These are phyloP conservation scores for Nycticorax nycticorax DNA, from an alignment of 2,113 vertebrate genomes.

Conservation along the genomic window DNA sequence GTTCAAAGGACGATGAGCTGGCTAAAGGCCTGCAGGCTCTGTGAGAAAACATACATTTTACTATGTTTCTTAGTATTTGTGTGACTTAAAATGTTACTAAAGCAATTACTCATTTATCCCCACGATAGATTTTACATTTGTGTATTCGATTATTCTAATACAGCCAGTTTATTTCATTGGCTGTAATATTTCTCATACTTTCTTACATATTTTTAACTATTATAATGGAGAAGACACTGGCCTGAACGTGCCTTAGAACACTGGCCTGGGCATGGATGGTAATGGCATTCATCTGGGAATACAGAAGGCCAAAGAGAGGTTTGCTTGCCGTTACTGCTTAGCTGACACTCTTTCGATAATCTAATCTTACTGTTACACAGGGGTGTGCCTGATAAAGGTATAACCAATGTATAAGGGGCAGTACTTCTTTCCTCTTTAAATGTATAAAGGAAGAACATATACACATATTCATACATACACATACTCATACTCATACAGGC, in stretches of 20 bases:
- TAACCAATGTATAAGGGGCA: background rate
- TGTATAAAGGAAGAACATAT: background rate
- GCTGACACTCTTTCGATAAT: background rate
- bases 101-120: background rate
- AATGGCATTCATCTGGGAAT: background rate
- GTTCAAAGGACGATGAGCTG: background rate
- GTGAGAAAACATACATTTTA: background rate
- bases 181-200: background rate
- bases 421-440: background rate
- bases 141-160: background rate
- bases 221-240: background rate
- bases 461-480: accelerated
- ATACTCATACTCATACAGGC: accelerated
- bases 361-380: background rate
- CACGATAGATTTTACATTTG: background rate
- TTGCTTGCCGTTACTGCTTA: background rate
- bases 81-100: background rate
- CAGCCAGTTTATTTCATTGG: background rate
- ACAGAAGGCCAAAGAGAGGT: background rate
- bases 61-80: background rate
- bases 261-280: background rate
- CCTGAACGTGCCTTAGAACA: background rate
- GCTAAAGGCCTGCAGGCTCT: background rate
- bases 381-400: background rate
- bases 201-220: background rate